Percentiles rank a stretch among this genome's conserved stretches.
Evolutionary conservation across 2,797 vertebrate species (phyloP).

Genomic region (Crocidura indochinensis): DNA sequence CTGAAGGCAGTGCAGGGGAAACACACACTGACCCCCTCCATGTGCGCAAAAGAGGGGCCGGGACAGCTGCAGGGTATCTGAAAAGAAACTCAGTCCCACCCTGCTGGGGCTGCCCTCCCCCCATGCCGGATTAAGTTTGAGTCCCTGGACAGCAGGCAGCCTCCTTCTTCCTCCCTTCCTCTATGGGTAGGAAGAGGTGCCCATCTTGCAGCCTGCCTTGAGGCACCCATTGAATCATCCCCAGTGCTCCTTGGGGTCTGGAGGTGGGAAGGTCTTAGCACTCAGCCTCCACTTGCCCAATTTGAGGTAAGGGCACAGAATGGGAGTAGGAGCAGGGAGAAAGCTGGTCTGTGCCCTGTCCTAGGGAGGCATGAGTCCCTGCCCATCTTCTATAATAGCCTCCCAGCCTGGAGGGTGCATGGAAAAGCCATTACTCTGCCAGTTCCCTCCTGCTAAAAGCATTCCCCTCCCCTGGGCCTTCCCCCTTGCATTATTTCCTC

Average conservation of each 20-base stretch:
- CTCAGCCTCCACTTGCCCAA: background rate
- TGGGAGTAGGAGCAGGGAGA: no score
- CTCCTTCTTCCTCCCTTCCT: no score
- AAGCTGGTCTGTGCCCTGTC: background rate
- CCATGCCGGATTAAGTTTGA: background rate
- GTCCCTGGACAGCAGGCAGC: background rate
- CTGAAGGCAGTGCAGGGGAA: no score
- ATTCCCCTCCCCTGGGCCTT: constrained; percentile 47
- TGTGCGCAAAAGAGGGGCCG: background rate
- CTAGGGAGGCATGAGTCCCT: background rate
- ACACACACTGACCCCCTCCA: background rate
- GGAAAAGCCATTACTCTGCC: constrained; percentile 81
- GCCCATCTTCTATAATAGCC: constrained; percentile 62
- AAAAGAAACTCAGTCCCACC: background rate
- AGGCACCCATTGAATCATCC: no score
- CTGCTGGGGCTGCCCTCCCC: background rate
- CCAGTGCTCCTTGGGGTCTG: background rate
- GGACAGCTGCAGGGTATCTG: background rate
- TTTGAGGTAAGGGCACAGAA: background rate
- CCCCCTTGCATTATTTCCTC: background rate
- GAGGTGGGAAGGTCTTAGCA: background rate
- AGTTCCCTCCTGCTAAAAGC: constrained; percentile 81
- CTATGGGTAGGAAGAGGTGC: background rate
- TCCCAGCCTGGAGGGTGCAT: constrained; percentile 26
- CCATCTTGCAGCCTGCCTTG: no score